These are phyloP conservation scores for Caprella mutica DNA, from an alignment of 2,888 invertebrate genomes.

Conservation along the genomic window DNA sequence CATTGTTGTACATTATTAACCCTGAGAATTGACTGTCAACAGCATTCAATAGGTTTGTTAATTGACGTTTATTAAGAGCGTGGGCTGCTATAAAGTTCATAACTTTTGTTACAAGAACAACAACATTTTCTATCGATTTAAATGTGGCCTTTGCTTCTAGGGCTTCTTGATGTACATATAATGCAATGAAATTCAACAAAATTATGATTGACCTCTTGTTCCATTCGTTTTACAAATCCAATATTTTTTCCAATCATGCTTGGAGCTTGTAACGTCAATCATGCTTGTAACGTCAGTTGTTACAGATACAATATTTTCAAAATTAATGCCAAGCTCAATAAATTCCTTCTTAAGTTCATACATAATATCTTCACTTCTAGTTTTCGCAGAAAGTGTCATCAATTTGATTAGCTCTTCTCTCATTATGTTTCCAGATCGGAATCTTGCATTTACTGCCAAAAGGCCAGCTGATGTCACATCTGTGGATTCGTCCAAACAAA, in stretches of 20 bases:
- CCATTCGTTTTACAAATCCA: background rate
- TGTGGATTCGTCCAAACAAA: background rate
- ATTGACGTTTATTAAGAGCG: background rate
- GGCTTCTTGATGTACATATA: background rate
- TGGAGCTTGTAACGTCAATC: too few species aligned
- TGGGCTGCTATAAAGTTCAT: background rate
- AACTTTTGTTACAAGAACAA: too few species aligned
- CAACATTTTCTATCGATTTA: too few species aligned
- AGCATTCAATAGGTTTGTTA: background rate
- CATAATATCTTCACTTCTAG: background rate
- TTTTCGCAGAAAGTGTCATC: background rate
- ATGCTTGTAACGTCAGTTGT: background rate
- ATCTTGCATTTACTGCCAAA: background rate
- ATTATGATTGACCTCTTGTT: background rate
- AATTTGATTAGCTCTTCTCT: background rate
- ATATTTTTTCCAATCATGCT: background rate
- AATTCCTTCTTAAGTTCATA: background rate
- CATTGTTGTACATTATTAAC: background rate
- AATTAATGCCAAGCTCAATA: background rate
- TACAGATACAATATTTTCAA: background rate
- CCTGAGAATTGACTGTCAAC: background rate
- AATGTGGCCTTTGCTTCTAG: background rate
- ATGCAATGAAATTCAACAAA: background rate
- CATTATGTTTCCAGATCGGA: background rate
- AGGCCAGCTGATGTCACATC: background rate